Evolutionary conservation across 2,113 vertebrate species (phyloP), one percentile per base, ranked within the genome.

Genomic region (Glaucomys volans): DNA sequence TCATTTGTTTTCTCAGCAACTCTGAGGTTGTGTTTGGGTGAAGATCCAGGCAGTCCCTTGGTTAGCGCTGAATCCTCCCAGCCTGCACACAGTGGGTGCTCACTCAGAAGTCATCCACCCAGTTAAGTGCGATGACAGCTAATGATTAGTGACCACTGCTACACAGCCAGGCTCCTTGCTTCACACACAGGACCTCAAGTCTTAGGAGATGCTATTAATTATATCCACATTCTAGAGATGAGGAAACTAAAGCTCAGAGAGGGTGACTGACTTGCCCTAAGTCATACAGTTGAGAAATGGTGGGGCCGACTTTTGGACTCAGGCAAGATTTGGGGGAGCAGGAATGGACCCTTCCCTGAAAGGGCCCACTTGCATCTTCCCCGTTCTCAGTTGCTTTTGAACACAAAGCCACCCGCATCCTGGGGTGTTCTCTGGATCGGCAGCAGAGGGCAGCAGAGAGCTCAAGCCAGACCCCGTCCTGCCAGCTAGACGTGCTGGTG

Each of bases 371-470:
- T 24, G 72, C 16, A 22, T 28, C 64, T 66, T 52, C 74, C 28
- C 54, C 52, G 32, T 64, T 12, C 50, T 74, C 66, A 87, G 83
- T 3, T 37, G 14, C 62, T 40, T 57, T 57, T 0, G 1, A 37
- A 54, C 52, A 67, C 37, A 16, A 11, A 11, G 66, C 66, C 71
- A 71, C 18, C 16, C 22, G 66, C n/a, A 32, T n/a, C 10, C 62
- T 22, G n/a, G 8, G 84, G 30, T n/a, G 24, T 77, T 84, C 92
- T 37, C 79, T 10, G 8, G 20, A 20, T 11, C 18, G 11, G 24
- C 84, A 87, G 85, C 42, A 92, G 85, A 57, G 8, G 82, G 94
- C 87, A 89, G 90, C 59, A 95, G 81, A 95, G 74, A 75, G 35
- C 71, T 30, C 17, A 0, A 7, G 2, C 57, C 47, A 8, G n/a